Evolutionary conservation across 2,797 vertebrate species (phyloP).

Genomic region (Artibeus lituratus): DNA sequence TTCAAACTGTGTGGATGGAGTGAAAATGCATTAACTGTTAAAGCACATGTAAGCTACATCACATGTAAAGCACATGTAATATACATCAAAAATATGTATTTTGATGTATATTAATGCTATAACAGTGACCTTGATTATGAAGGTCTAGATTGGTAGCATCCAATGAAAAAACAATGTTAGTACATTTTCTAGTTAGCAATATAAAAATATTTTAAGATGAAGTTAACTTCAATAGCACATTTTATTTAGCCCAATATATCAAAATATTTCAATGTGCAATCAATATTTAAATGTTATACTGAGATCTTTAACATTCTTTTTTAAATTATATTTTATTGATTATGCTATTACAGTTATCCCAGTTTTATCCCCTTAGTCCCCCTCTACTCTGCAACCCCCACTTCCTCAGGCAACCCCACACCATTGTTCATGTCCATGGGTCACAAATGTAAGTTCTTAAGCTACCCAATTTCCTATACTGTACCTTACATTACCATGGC

Average conservation of each 20-base stretch:
- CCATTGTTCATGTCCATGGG: neutral
- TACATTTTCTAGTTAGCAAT: conserved; percentile 10
- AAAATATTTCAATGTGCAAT: conserved; percentile 21
- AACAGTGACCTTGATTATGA: neutral
- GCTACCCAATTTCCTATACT: neutral
- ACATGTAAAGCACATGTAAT: no score
- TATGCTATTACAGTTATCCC: neutral
- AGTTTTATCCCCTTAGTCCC: neutral
- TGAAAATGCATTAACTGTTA: neutral
- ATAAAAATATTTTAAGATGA: neutral
- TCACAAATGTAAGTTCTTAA: neutral
- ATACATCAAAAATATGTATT: no score
- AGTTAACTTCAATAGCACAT: conserved; percentile 33
- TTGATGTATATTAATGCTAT: neutral
- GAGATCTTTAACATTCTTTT: neutral
- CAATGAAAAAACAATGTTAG: neutral
- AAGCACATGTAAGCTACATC: neutral
- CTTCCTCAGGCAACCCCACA: neutral
- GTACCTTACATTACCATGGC: neutral
- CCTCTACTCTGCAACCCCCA: neutral
- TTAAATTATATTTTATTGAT: neutral
- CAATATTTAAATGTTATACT: conserved; percentile 44
- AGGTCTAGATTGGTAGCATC: neutral
- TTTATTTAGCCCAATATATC: conserved; percentile 16
- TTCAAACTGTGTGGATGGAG: neutral